phyloP scores from a whole-genome alignment of 2,113 vertebrate species.

The Toxotes chatareus region DNA sequence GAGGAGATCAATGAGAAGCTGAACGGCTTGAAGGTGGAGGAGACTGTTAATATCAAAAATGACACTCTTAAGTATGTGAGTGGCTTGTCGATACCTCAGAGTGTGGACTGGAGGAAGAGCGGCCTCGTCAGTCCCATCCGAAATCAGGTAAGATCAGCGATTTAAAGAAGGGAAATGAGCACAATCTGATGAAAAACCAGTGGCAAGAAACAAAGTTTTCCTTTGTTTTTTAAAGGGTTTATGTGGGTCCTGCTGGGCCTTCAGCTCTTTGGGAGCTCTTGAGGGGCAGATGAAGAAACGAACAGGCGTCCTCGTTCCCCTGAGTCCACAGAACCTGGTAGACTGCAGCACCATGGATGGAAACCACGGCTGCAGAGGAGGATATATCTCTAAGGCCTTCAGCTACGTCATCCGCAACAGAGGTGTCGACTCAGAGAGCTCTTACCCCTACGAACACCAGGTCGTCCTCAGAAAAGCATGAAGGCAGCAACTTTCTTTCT shows the following conservation, averaged over 20 bases:
- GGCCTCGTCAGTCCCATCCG: constrained; percentile 87
- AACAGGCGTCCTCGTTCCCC: constrained; percentile 84
- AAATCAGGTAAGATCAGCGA: constrained; percentile 84
- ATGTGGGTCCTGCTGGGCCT: constrained; percentile 92
- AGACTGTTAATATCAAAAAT: constrained; percentile 14
- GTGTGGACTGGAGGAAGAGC: constrained; percentile 86
- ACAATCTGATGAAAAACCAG: too few relatives aligned
- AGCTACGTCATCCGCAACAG: constrained; percentile 87
- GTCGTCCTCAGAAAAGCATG: constrained; percentile 64
- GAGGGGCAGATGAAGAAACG: constrained; percentile 88
- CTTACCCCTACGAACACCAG: constrained; percentile 89
- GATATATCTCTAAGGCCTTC: constrained; percentile 85
- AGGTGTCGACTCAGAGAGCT: constrained; percentile 87
- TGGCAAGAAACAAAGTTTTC: neutral
- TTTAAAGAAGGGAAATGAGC: neutral
- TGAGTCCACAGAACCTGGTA: constrained; percentile 92
- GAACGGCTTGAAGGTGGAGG: constrained; percentile 78
- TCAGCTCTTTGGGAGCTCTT: constrained; percentile 90
- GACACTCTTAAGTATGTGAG: neutral
- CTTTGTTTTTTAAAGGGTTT: constrained; percentile 74
- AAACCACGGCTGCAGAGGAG: constrained; percentile 89
- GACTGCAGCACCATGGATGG: constrained; percentile 86
- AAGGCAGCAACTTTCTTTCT: neutral
- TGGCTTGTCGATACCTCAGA: constrained; percentile 55
- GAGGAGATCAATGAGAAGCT: constrained; percentile 85